Evolutionary conservation across 2,113 vertebrate species (phyloP).

Genomic region (Myotis davidii): DNA sequence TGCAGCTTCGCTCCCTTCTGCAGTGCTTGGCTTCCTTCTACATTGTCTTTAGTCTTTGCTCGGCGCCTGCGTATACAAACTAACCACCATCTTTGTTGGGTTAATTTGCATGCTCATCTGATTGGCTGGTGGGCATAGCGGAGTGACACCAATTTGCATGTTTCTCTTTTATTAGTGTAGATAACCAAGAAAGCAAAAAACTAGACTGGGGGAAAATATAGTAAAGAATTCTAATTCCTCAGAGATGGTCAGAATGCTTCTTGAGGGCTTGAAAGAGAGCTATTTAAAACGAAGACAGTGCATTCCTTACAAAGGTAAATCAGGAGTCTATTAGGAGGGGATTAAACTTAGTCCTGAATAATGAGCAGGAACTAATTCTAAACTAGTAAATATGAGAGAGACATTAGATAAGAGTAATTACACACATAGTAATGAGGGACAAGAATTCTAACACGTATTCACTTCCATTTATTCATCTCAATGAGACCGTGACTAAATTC

Average conservation of each 20-base stretch:
- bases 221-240: background rate
- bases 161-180: too few species aligned
- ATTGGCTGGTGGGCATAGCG: too few species aligned
- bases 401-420: background rate
- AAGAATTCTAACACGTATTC: background rate
- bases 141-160: too few species aligned
- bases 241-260: background rate
- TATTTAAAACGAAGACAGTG: conserved; percentile 13
- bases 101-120: too few species aligned
- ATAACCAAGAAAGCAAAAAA: conserved; percentile 28
- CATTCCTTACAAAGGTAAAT: background rate
- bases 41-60: too few species aligned
- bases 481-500: background rate
- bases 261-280: background rate
- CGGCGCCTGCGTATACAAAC: too few species aligned
- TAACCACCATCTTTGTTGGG: too few species aligned
- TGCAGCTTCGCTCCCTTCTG: too few species aligned
- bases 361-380: background rate
- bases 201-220: background rate
- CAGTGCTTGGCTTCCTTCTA: too few species aligned
- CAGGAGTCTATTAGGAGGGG: background rate
- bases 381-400: background rate
- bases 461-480: background rate
- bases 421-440: background rate
- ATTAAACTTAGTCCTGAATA: background rate